A percentile compares a stretch with the other conserved stretches of the same genome.
These are phyloP conservation scores for human (Homo sapiens) DNA, from an alignment of 2,113 vertebrate species.

Conservation along the genomic window DNA sequence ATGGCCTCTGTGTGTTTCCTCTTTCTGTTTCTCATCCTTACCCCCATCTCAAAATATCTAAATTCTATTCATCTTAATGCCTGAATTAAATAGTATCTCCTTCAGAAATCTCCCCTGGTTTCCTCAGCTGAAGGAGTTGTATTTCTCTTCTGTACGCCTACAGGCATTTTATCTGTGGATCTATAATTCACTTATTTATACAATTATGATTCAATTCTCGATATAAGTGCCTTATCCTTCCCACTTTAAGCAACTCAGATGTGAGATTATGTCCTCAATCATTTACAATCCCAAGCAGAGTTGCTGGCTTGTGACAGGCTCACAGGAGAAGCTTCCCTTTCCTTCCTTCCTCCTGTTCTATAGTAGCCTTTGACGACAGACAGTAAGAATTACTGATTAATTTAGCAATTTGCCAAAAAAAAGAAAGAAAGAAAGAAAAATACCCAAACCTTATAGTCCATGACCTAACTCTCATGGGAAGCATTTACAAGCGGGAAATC, in stretches of 20 bases:
- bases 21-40: background rate
- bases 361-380: background rate
- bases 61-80: background rate
- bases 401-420: background rate
- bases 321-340: background rate
- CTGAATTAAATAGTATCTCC: background rate
- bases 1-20: background rate
- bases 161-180: background rate
- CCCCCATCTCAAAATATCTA: background rate
- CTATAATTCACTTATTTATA: background rate
- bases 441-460: rapidly evolving
- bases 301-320: background rate
- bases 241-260: background rate
- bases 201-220: background rate
- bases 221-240: background rate
- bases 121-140: background rate
- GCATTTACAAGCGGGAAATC: background rate
- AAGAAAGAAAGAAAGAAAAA: background rate
- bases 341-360: background rate
- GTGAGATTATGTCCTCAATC: background rate
- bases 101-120: background rate
- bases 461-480: background rate
- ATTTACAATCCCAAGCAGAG: background rate
- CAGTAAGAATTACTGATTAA: background rate
- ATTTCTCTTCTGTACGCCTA: background rate